Evolutionary conservation across 2,797 vertebrate species (phyloP).

Genomic region (Tenualosa ilisha): DNA sequence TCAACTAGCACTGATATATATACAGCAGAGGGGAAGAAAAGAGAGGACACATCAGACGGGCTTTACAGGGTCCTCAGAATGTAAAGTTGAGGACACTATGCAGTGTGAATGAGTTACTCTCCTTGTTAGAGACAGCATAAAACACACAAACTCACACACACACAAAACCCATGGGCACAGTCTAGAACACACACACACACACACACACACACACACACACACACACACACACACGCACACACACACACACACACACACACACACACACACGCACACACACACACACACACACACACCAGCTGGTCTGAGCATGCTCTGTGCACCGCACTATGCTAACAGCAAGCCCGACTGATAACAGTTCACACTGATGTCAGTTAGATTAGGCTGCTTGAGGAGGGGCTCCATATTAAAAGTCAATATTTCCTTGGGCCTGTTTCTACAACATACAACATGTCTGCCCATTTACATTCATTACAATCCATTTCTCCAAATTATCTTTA

Average conservation of each 20-base stretch:
- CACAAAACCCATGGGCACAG: conserved; percentile 14
- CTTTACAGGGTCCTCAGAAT: neutral
- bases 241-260: neutral
- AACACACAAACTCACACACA: conserved; percentile 13
- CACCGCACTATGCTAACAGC: neutral
- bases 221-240: conserved; percentile 9
- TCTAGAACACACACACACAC: conserved; percentile 34
- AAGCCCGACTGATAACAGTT: neutral
- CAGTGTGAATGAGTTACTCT: too few species aligned
- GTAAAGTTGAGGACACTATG: neutral
- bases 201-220: conserved; percentile 1
- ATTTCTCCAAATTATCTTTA: neutral
- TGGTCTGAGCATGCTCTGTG: conserved; percentile 3
- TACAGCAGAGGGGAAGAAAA: neutral
- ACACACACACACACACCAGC: conserved; percentile 10
- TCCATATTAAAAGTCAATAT: conserved; percentile 16
- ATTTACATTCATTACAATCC: neutral
- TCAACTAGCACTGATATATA: neutral
- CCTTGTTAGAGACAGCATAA: conserved; percentile 31
- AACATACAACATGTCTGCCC: neutral
- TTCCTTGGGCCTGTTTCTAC: neutral
- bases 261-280: neutral
- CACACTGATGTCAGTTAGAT: conserved; percentile 17
- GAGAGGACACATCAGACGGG: neutral
- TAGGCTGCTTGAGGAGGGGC: neutral